Evolutionary conservation across 2,888 invertebrate genomes (phyloP), one percentile per base, ranked within the genome.

Genomic region (Microplitis deprimator): DNA sequence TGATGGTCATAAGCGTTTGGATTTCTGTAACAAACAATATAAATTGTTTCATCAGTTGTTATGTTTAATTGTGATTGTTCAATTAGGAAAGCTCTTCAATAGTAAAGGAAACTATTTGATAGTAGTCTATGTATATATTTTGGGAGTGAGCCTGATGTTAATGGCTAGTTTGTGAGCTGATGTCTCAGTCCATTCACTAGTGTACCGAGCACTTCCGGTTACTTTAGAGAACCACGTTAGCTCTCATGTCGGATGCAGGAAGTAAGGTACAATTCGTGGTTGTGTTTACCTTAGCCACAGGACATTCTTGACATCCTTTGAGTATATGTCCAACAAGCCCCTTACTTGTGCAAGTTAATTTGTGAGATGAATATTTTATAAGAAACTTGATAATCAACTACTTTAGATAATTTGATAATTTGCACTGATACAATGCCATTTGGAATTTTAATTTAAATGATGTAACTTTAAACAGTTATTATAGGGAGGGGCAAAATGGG

Each of bases 1-100:
- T 93, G 93, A 89, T 95, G 94, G 88, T 96, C 96, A 59, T 80
- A 80, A 38, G 83, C 78, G 88, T 96, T 96, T 13, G 96, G 96
- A 90, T 96, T 96, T 83, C 96, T 96, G 92, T 65, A 90, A 91
- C 79, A 85, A 86, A 83, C 76, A 72, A 76, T 67, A 13, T 74
- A 17, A 69, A 6, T 29, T 38, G 16, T 50, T 68, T 68, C 4
- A 13, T 65, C 17, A 20, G 50, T 5, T 20, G 29, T 6, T 13
- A 20, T 3, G 1, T 41, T 8, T 50, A 1, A 69, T 69, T 20
- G 17, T 8, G 7, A 41, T 39, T 13, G 7, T 68, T 38, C 6
- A 17, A 50, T 8, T 13, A 50, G 50, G 13, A 13, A 13, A 50
- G 50, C 29, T 29, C 29, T 50, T 50, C 13, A 50, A 10, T 50